phyloP scores from a whole-genome alignment of 2,888 invertebrate species.

The Papilio demoleus region DNA sequence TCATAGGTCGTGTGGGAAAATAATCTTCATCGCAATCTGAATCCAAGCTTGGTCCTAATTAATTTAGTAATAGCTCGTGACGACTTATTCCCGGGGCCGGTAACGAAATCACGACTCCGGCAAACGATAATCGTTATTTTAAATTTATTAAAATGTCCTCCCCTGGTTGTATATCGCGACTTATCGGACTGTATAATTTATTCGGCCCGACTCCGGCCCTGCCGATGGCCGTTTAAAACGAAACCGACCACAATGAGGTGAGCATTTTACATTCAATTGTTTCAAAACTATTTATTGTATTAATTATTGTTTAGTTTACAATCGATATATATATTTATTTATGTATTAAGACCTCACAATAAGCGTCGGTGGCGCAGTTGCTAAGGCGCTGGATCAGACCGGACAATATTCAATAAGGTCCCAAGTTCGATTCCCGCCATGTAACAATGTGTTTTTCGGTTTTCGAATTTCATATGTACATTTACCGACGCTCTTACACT shows the following conservation, averaged over 20 bases:
- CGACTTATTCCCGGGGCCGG: slow-evolving; percentile 81
- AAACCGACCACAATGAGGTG: slow-evolving; percentile 67
- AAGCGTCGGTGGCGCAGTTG: too few species aligned
- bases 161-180: slow-evolving; percentile 81
- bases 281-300: slow-evolving; percentile 31
- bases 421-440: too few species aligned
- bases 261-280: slow-evolving; percentile 41
- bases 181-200: slow-evolving; percentile 83
- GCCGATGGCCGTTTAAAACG: slow-evolving; percentile 69
- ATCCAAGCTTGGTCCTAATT: slow-evolving; percentile 81
- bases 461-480: too few species aligned
- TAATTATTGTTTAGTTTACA: slow-evolving; percentile 20
- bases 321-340: too few species aligned
- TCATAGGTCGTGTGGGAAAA: slow-evolving; percentile 81
- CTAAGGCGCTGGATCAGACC: too few species aligned
- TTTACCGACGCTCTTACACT: too few species aligned
- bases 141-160: slow-evolving; percentile 83
- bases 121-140: slow-evolving; percentile 83
- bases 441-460: too few species aligned
- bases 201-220: slow-evolving; percentile 65
- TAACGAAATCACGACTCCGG: slow-evolving; percentile 83
- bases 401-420: too few species aligned
- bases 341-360: too few species aligned
- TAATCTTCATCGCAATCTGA: slow-evolving; percentile 80
- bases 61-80: slow-evolving; percentile 84